phyloP scores from a whole-genome alignment of 1,140 invertebrate species.

The Pygmarrhopalites habei region DNA sequence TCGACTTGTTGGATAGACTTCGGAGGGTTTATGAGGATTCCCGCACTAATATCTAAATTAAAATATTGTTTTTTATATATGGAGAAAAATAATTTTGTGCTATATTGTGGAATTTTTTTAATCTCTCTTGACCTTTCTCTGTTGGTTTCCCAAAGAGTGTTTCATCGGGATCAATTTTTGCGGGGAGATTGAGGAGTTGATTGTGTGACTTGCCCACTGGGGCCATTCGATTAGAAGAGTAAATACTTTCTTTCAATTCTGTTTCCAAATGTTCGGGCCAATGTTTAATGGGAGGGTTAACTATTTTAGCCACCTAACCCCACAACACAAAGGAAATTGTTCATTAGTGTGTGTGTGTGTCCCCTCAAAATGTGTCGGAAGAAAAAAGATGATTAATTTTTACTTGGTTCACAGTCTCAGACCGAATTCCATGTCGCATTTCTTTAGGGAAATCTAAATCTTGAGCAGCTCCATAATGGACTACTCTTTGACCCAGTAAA shows the following conservation, averaged over 20 bases:
- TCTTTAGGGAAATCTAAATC: slow-evolving; percentile 32
- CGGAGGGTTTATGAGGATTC: slow-evolving; percentile 26
- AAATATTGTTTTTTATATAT: background rate
- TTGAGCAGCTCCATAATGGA: slow-evolving; percentile 37
- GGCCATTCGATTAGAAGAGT: slow-evolving; percentile 19
- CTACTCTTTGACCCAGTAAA: slow-evolving; percentile 18
- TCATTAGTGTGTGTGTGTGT: no score
- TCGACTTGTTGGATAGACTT: slow-evolving; percentile 19
- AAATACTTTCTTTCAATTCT: slow-evolving; percentile 30
- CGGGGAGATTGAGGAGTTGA: slow-evolving; percentile 23
- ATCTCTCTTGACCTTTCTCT: slow-evolving; percentile 27
- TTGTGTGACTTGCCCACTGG: slow-evolving; percentile 34
- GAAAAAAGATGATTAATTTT: no score
- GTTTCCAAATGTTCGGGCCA: slow-evolving; percentile 22
- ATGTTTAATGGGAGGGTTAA: slow-evolving; percentile 27
- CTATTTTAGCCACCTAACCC: slow-evolving; percentile 13
- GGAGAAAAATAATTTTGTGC: background rate
- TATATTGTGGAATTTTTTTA: no score
- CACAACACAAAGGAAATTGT: no score
- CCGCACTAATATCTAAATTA: slow-evolving; percentile 17
- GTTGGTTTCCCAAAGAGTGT: slow-evolving; percentile 27
- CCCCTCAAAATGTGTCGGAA: no score
- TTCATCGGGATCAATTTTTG: slow-evolving; percentile 17
- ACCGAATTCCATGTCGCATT: slow-evolving; percentile 26
- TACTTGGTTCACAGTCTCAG: background rate